phyloP scores from a whole-genome alignment of 2,888 invertebrate genomes.

The Stictocephala bisonia region DNA sequence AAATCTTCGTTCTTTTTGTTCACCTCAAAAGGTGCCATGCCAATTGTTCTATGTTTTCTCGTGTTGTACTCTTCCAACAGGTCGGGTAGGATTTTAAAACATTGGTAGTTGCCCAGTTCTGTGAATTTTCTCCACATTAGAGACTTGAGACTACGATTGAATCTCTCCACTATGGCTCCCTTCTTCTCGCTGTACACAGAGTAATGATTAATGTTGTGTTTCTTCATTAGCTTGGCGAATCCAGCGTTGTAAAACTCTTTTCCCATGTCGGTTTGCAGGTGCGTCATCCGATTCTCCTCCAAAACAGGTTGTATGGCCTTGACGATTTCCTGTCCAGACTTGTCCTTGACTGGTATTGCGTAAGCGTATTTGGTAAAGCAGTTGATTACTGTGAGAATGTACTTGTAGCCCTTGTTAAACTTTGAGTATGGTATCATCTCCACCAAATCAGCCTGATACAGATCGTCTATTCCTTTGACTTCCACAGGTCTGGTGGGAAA shows the following conservation, averaged over 20 bases:
- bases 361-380: slow-evolving; percentile 21
- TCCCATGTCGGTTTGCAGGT: slow-evolving; percentile 51
- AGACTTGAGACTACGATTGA: slow-evolving; percentile 45
- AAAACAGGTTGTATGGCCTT: slow-evolving; percentile 26
- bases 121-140: slow-evolving; percentile 46
- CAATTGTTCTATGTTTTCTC: slow-evolving; percentile 37
- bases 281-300: slow-evolving; percentile 24
- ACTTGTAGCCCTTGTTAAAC: slow-evolving; percentile 14
- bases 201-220: slow-evolving; percentile 49
- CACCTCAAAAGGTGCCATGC: slow-evolving; percentile 46
- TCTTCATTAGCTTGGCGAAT: slow-evolving; percentile 44
- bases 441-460: slow-evolving; percentile 46
- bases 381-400: not conserved
- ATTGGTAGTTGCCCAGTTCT: too few species aligned
- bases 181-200: slow-evolving; percentile 39
- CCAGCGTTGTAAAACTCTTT: slow-evolving; percentile 50
- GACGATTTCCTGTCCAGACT: slow-evolving; percentile 26
- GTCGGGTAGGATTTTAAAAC: too few species aligned
- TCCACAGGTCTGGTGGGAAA: slow-evolving; percentile 9
- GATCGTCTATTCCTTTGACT: slow-evolving; percentile 42
- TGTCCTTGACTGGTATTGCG: slow-evolving; percentile 36
- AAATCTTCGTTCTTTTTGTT: slow-evolving; percentile 4
- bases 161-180: slow-evolving; percentile 45
- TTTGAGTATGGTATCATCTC: slow-evolving; percentile 31
- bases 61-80: too few species aligned